Percentiles rank a stretch among this genome's conserved stretches.
Evolutionary conservation across 1,140 invertebrate species (phyloP).

Genomic region (Colletes gigas): DNA sequence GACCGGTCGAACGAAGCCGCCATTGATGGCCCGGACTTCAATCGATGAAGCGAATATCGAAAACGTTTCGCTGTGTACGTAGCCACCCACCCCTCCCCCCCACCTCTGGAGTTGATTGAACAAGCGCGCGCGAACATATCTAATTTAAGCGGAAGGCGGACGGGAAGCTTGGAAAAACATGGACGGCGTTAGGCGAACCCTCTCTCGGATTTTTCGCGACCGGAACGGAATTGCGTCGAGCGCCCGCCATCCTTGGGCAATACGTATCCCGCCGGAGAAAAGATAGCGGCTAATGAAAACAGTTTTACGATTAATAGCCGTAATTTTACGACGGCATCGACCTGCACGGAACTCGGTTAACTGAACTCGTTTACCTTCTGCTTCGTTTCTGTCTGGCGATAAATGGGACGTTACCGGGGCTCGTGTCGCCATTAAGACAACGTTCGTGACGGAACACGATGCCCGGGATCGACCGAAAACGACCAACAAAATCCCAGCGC

Average conservation of each 20-base stretch:
- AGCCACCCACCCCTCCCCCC: neutral
- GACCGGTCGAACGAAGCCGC: neutral
- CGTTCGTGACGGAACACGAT: too few species aligned
- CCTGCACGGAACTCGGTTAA: neutral
- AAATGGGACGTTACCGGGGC: neutral
- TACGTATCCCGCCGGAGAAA: neutral
- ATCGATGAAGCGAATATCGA: constrained; percentile 45
- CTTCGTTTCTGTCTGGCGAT: constrained; percentile 3
- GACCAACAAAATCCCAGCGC: too few species aligned
- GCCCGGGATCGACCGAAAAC: too few species aligned
- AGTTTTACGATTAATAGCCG: constrained; percentile 34
- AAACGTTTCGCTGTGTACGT: constrained; percentile 23
- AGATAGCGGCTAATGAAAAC: constrained; percentile 7
- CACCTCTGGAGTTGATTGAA: constrained; percentile 22
- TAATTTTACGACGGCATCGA: constrained; percentile 6
- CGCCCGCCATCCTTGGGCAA: too few species aligned
- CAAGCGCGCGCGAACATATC: constrained; percentile 25
- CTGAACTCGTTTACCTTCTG: constrained; percentile 7
- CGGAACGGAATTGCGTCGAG: neutral
- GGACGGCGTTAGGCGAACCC: neutral
- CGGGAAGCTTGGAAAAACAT: neutral
- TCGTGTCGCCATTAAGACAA: neutral
- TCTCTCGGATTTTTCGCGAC: neutral
- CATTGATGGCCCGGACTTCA: constrained; percentile 26
- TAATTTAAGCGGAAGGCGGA: constrained; percentile 24